A percentile compares a stretch with the other conserved stretches of the same genome.
phyloP scores from a whole-genome alignment of 1,140 invertebrate species.

The Ylistrum balloti region DNA sequence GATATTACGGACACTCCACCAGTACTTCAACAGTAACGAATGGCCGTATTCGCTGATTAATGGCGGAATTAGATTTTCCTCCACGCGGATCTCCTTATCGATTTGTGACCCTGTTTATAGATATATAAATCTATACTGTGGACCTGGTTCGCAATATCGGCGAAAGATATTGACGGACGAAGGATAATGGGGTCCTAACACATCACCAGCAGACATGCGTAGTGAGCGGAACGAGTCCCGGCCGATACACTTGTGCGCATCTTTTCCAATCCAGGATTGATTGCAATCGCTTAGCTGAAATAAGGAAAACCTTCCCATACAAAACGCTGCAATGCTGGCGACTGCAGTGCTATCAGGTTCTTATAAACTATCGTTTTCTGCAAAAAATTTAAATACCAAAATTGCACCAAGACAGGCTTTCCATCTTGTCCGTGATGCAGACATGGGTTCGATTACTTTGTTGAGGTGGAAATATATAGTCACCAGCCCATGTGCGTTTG shows the following conservation, averaged over 20 bases:
- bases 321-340: no score
- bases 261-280: neutral
- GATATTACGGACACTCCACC: constrained; percentile 1
- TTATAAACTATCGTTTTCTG: no score
- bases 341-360: no score
- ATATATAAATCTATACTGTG: constrained; percentile 34
- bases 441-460: no score
- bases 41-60: constrained; percentile 15
- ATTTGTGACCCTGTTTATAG: constrained; percentile 24
- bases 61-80: constrained; percentile 38
- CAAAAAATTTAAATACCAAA: no score
- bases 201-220: neutral
- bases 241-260: neutral
- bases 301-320: no score
- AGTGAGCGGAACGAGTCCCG: neutral
- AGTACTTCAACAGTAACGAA: constrained; percentile 32
- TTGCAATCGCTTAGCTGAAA: neutral
- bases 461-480: no score
- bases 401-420: no score
- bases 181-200: constrained; percentile 33
- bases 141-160: constrained; percentile 16
- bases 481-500: no score
- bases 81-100: constrained; percentile 14
- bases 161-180: neutral
- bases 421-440: no score